These are phyloP conservation scores for Baryphthengus martii DNA, from an alignment of 2,113 vertebrate genomes.

Conservation along the genomic window DNA sequence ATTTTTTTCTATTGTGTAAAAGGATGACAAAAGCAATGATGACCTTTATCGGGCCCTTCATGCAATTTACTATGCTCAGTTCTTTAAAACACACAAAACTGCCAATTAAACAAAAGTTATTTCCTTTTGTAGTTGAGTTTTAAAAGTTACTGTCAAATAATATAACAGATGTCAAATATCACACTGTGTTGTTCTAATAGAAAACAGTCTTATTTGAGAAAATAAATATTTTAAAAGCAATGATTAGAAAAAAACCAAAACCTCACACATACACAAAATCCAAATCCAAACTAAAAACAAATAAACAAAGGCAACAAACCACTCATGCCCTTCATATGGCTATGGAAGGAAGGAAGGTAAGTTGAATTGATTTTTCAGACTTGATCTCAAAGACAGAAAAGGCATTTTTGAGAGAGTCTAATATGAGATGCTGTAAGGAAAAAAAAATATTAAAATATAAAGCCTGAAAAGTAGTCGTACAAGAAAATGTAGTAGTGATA, in stretches of 20 bases:
- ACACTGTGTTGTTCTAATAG: not conserved
- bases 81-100: not conserved
- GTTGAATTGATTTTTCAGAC: not conserved
- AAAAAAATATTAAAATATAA: no score
- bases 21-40: not conserved
- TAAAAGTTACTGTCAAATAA: not conserved
- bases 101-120: not conserved
- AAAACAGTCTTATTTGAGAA: not conserved
- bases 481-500: not conserved
- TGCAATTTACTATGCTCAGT: not conserved
- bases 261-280: not conserved
- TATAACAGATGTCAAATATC: not conserved
- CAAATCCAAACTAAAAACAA: not conserved
- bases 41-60: no score
- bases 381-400: not conserved
- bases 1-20: not conserved
- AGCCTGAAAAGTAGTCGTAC: not conserved
- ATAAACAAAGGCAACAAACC: no score
- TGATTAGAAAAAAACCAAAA: no score
- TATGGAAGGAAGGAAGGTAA: not conserved
- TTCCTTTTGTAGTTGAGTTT: not conserved
- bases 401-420: not conserved
- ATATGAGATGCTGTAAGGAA: not conserved
- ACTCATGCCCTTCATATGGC: not conserved
- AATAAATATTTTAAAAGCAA: not conserved